phyloP scores from a whole-genome alignment of 1,140 invertebrate species.

The Charaxes varanes region DNA sequence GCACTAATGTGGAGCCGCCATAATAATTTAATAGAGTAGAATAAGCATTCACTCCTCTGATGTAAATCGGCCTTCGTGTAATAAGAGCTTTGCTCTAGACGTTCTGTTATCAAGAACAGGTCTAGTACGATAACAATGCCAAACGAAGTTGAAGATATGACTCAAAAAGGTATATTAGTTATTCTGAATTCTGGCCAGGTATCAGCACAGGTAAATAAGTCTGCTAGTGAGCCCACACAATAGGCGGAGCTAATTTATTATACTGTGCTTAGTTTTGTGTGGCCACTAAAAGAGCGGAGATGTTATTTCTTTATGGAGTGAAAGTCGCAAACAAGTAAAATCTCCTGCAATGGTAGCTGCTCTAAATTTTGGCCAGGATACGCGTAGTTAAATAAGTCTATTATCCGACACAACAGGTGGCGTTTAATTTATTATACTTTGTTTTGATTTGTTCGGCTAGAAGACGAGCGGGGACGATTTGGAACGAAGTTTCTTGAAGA shows the following conservation, averaged over 20 bases:
- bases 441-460: too few species aligned
- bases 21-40: too few species aligned
- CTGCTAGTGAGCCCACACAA: constrained; percentile 54
- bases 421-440: too few species aligned
- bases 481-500: too few species aligned
- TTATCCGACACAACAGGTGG: too few species aligned
- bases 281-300: constrained; percentile 23
- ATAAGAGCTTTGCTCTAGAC: constrained; percentile 8
- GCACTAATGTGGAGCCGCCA: too few species aligned
- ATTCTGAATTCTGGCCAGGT: constrained; percentile 33
- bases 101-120: constrained; percentile 12
- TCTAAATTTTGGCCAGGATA: too few species aligned
- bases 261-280: constrained; percentile 37
- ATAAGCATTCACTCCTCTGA: too few species aligned
- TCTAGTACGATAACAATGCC: constrained; percentile 12
- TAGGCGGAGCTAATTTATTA: constrained; percentile 58
- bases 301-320: background rate
- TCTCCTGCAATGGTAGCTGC: too few species aligned
- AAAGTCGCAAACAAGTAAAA: background rate
- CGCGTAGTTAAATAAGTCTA: too few species aligned
- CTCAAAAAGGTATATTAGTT: constrained; percentile 3
- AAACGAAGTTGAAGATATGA: constrained; percentile 10
- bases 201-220: constrained; percentile 53
- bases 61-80: too few species aligned
- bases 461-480: too few species aligned